phyloP scores from a whole-genome alignment of 1,140 invertebrate species.

The Zaprionus davidi region DNA sequence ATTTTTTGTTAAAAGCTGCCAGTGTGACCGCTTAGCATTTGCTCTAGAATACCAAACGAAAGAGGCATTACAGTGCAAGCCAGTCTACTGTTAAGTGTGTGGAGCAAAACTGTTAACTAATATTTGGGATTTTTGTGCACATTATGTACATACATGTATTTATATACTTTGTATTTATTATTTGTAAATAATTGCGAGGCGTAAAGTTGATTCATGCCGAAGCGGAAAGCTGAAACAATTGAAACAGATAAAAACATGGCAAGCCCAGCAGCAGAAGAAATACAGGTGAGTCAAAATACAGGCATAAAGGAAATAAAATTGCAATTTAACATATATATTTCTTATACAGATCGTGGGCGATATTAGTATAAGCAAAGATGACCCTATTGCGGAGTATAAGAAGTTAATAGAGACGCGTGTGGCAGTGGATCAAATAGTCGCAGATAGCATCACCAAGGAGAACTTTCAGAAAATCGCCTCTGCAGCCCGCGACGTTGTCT shows the following conservation, averaged over 20 bases:
- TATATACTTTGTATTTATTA: neutral
- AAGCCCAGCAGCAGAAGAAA: slow-evolving; percentile 9
- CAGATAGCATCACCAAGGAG: slow-evolving; percentile 56
- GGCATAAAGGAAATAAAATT: neutral
- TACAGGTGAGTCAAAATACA: slow-evolving; percentile 28
- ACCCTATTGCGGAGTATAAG: slow-evolving; percentile 58
- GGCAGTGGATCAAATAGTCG: slow-evolving; percentile 59
- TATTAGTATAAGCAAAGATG: slow-evolving; percentile 33
- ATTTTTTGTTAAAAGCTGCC: slow-evolving; percentile 35
- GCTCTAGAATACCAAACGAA: neutral
- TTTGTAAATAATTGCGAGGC: slow-evolving; percentile 1
- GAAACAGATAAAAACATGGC: slow-evolving; percentile 39
- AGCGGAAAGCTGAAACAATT: slow-evolving; percentile 51
- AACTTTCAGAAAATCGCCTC: slow-evolving; percentile 54
- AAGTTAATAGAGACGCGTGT: slow-evolving; percentile 51
- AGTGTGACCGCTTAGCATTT: slow-evolving; percentile 5
- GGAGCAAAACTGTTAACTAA: slow-evolving; percentile 14
- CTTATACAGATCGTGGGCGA: slow-evolving; percentile 10
- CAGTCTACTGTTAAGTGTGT: slow-evolving; percentile 4
- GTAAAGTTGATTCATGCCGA: slow-evolving; percentile 42
- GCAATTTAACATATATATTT: neutral
- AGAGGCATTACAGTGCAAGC: neutral
- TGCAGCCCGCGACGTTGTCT: slow-evolving; percentile 59
- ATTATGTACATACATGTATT: neutral
- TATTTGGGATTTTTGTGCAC: slow-evolving; percentile 4